Conservation (phyloP, 2,797 vertebrate species). For the Epinephelus awoara region DNA sequence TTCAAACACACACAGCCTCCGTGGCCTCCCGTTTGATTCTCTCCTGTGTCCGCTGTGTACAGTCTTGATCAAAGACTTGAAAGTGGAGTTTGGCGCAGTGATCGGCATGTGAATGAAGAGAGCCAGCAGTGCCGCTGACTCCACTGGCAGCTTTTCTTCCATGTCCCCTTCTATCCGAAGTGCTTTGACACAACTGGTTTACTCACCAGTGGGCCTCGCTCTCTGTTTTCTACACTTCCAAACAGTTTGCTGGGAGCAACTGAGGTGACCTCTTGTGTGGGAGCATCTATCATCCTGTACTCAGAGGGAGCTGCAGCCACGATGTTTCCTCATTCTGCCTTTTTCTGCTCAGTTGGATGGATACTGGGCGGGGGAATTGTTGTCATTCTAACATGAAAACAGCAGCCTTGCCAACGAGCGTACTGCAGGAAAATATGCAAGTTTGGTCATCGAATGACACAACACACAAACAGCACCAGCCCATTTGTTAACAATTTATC, state of each 20-base stretch:
- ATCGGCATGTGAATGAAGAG: slow-evolving; percentile 19
- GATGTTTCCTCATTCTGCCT: slow-evolving; percentile 11
- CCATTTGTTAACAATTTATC: slow-evolving; percentile 6
- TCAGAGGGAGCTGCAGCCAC: neutral
- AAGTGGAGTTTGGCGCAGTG: slow-evolving; percentile 4
- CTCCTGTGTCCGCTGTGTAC: slow-evolving; percentile 2
- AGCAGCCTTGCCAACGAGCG: neutral
- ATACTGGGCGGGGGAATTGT: neutral
- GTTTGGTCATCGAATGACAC: slow-evolving; percentile 1
- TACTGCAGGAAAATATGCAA: slow-evolving; percentile 9
- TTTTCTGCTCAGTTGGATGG: slow-evolving; percentile 1
- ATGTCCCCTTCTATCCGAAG: slow-evolving; percentile 1
- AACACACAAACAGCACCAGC: neutral
- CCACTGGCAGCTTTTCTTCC: slow-evolving; percentile 3
- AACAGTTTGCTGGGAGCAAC: slow-evolving; percentile 22
- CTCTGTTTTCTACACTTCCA: neutral
- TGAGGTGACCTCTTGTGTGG: slow-evolving; percentile 28
- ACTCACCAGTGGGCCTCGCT: slow-evolving; percentile 13
- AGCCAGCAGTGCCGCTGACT: neutral
- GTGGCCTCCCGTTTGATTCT: slow-evolving; percentile 2
- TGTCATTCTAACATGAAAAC: slow-evolving; percentile 30
- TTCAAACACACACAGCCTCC: neutral
- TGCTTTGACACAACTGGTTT: slow-evolving; percentile 30
- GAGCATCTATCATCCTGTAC: slow-evolving; percentile 33
- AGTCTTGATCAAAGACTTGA: slow-evolving; percentile 43